Base-by-base conservation (phyloP, 2,888 invertebrate species). In the Diogma glabrata region DNA sequence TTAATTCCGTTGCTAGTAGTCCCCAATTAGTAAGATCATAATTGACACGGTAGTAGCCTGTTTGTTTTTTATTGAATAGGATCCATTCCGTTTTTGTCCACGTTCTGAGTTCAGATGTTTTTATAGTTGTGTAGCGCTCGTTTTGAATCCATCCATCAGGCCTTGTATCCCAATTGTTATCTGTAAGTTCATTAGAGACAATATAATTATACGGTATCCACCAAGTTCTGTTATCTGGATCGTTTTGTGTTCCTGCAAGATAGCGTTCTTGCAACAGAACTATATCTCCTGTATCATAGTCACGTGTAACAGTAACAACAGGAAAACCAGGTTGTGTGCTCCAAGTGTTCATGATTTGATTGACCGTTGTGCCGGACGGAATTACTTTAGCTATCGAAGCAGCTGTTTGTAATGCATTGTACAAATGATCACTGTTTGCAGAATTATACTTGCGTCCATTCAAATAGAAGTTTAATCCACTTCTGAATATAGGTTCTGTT, bases 1-100 rank as follows among this genome's bases (percentile, higher is more conserved):
- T 74, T 14, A 20, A 30, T 14, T 20, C 76, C 38, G 73, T 69
- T 19, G 76, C 77, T 2, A 87, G 69, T 1, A 74, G 68, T 1
- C 66, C 60, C 83, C 82, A 84, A 61, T 82, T 82, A 1, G 63
- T 61, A 0, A 58, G 55, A 38, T 84, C 81, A 56, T 84, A 84
- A 61, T 81, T 79, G 3, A 81, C 79, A 60, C 81, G 67, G 65
- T 78, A 82, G 63, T 49, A 7, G 33, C 73, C 72, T 47, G 70
- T 70, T 61, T 72, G 69, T 55, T 73, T 69, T 14, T 67, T 63
- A 58, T 77, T 77, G 8, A 75, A 60, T 36, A 77, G 64, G 9
- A 75, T 55, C 75, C 75, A 76, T 2, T 64, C 9, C 7, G 20
- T 20, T 8, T 12, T 8, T 10, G 3, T n/a, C 26, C n/a, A 28